A percentile compares a stretch with the other conserved stretches of the same genome.
Conservation (phyloP, 2,888 invertebrate species). For the Cyclophora albipunctata region DNA sequence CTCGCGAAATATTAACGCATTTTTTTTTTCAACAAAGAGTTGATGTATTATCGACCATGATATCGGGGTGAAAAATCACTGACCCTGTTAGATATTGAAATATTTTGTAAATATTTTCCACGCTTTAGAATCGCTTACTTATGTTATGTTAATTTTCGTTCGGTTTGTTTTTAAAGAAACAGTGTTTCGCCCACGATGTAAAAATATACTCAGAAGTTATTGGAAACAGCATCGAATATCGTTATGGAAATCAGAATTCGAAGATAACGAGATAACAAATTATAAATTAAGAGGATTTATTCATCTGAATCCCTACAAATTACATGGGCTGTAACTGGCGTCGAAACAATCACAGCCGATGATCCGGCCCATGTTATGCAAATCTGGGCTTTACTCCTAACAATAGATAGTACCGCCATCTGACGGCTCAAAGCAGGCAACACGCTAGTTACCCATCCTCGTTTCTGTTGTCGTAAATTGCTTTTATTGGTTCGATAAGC, state of each 20-base stretch:
- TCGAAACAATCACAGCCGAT: slow-evolving; percentile 66
- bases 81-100: slow-evolving; percentile 9
- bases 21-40: slow-evolving; percentile 61
- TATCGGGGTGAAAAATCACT: too few relatives aligned
- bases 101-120: slow-evolving; percentile 7
- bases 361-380: slow-evolving; percentile 66
- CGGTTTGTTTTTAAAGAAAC: background rate
- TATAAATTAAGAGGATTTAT: slow-evolving; percentile 46
- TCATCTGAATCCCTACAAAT: slow-evolving; percentile 63
- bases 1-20: slow-evolving; percentile 66
- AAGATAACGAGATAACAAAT: background rate
- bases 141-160: background rate
- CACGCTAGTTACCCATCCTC: slow-evolving; percentile 32
- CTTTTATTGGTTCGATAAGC: slow-evolving; percentile 28
- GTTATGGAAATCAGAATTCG: slow-evolving; percentile 1
- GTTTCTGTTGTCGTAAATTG: slow-evolving; percentile 35
- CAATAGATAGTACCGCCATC: slow-evolving; percentile 50
- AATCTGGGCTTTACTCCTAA: slow-evolving; percentile 61
- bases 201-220: too few relatives aligned
- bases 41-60: slow-evolving; percentile 44
- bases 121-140: background rate
- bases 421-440: slow-evolving; percentile 35
- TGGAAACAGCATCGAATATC: background rate
- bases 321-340: slow-evolving; percentile 59
- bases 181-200: too few relatives aligned